Evolutionary conservation across 2,797 vertebrate genomes (phyloP).

Genomic region (Monodelphis domestica): DNA sequence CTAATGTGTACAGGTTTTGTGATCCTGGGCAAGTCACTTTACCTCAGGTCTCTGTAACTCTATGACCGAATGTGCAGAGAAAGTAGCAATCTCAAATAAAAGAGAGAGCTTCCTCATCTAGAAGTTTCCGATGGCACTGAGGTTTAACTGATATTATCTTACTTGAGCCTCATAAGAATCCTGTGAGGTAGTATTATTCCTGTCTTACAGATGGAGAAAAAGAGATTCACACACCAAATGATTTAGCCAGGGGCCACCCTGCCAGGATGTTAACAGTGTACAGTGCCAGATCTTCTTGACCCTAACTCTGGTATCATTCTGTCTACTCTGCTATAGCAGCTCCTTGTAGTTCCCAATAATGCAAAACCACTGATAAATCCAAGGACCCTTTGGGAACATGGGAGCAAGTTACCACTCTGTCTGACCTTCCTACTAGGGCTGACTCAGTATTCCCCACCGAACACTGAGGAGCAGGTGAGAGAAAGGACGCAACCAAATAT

Average conservation of each 20-base stretch:
- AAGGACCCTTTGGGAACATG: not conserved
- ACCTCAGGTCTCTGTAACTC: not conserved
- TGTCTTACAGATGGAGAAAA: not conserved
- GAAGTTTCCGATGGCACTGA: not conserved
- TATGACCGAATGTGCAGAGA: not conserved
- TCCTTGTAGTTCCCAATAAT: not conserved
- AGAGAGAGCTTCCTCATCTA: not conserved
- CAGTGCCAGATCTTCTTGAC: not conserved
- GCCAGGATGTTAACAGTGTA: no score
- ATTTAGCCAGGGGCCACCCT: not conserved
- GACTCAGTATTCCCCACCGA: not conserved
- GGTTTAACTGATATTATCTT: not conserved
- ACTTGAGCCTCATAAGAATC: not conserved
- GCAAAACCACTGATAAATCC: not conserved
- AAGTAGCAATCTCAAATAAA: not conserved
- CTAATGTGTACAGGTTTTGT: not conserved
- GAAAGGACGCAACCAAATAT: not conserved
- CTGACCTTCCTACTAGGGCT: not conserved
- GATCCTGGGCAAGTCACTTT: not conserved
- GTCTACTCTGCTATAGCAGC: not conserved
- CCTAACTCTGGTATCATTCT: not conserved
- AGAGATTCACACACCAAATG: not conserved
- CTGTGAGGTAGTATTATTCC: not conserved
- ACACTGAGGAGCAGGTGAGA: conserved; percentile 41
- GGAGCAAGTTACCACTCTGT: not conserved